Evolutionary conservation across 2,113 vertebrate species (phyloP), one percentile per base, ranked within the genome.

Genomic region (Pachypanchax playfairii): DNA sequence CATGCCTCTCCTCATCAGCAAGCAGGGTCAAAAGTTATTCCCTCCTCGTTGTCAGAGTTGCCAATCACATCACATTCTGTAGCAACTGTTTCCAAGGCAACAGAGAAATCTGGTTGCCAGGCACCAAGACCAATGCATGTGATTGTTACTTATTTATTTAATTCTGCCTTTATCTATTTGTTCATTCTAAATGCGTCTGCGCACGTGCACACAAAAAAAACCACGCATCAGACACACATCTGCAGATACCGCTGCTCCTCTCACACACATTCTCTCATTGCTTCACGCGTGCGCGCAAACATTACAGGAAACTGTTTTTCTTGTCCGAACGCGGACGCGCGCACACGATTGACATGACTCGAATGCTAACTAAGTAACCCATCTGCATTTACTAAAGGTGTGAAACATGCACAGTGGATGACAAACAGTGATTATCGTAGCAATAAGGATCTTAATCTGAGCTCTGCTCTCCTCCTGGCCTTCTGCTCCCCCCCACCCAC

Each of bases 31-130:
- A 90, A 88, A 85, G 87, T 92, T 85, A 89, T 90, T 91, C 88
- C 86, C 85, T 91, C 90, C 90, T 89, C 82, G 90, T 85, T 89
- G 89, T 91, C 87, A 88, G 86, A 90, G 88, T 91, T 93, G 92
- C 90, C 91, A 94, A 91, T 94, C 93, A 93, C 68, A 75, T 84
- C 87, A 86, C 76, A 90, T 91, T 90, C 89, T 88, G 80, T 89
- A 91, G 93, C 89, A 94, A 93, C 91, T 80, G 91, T 92, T 92
- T 87, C 91, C 91, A 86, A 61, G 88, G 88, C 85, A 91, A 91
- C 91, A 84, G 70, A 87, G 89, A 79, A 87, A 91, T 91, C 84
- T 75, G 85, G 90, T 92, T 92, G 91, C 91, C 91, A 92, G 88
- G 91, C 91, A 92, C 90, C 90, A 69, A 89, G 90, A 90, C 90